Conservation (phyloP, 2,797 vertebrate species). For the Enteromius trimaculatus region DNA sequence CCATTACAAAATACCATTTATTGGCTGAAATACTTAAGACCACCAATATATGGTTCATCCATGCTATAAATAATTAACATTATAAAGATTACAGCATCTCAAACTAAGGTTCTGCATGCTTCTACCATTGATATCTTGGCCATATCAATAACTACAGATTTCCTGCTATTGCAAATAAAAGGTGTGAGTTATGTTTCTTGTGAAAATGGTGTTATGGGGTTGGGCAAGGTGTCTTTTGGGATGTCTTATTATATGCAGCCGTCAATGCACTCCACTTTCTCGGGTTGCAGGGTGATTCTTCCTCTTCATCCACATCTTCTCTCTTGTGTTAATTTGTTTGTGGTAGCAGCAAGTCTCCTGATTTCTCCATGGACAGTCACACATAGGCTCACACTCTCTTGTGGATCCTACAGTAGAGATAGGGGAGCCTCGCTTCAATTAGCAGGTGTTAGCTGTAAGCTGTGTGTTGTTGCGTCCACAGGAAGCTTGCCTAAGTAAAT, state of each 20-base stretch:
- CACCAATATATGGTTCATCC: background rate
- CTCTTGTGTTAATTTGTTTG: slow-evolving; percentile 61
- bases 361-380: slow-evolving; percentile 57
- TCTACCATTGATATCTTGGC: background rate
- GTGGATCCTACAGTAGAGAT: slow-evolving; percentile 68
- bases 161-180: background rate
- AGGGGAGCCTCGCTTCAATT: slow-evolving; percentile 76
- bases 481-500: slow-evolving; percentile 13
- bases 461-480: slow-evolving; percentile 17
- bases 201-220: slow-evolving; percentile 14
- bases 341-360: slow-evolving; percentile 68
- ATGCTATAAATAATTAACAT: background rate
- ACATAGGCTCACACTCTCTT: slow-evolving; percentile 55
- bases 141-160: slow-evolving; percentile 32
- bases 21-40: background rate
- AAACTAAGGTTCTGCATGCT: background rate
- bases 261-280: slow-evolving; percentile 22
- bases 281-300: slow-evolving; percentile 15
- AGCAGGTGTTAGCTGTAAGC: slow-evolving; percentile 65
- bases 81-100: background rate
- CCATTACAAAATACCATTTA: background rate
- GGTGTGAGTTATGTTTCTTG: slow-evolving; percentile 4
- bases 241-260: background rate
- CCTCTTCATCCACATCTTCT: slow-evolving; percentile 45
- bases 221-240: slow-evolving; percentile 27